Percentiles rank a stretch among this genome's conserved stretches.
phyloP scores from a whole-genome alignment of 2,113 vertebrate species.

The Mastomys coucha region DNA sequence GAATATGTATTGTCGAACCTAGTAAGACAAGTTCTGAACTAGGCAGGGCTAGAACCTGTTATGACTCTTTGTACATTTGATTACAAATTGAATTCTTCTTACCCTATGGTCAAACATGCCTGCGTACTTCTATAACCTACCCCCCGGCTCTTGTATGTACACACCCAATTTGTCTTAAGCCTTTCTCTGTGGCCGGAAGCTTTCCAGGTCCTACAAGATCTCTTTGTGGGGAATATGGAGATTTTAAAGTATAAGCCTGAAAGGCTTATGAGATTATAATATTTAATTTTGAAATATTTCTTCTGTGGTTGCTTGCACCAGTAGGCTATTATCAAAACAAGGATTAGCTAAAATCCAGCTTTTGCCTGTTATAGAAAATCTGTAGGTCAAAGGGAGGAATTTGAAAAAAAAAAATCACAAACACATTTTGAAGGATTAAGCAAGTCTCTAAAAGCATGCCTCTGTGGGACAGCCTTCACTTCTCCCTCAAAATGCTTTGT shows the following conservation, averaged over 20 bases:
- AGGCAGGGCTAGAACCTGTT: background rate
- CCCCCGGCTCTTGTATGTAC: background rate
- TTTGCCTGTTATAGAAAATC: slow-evolving; percentile 63
- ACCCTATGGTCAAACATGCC: background rate
- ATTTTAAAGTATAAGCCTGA: slow-evolving; percentile 53
- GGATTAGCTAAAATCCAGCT: slow-evolving; percentile 75
- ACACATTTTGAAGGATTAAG: slow-evolving; percentile 61
- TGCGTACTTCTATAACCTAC: background rate
- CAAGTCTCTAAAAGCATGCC: background rate
- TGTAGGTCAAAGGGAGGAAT: slow-evolving; percentile 51
- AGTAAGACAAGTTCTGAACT: background rate
- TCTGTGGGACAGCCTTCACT: background rate
- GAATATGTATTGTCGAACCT: background rate
- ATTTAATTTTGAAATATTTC: slow-evolving; percentile 74
- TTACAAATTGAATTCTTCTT: slow-evolving; percentile 33
- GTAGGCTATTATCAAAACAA: slow-evolving; percentile 64
- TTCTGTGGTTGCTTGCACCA: slow-evolving; percentile 60
- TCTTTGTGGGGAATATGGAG: background rate
- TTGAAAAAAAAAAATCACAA: slow-evolving; percentile 9
- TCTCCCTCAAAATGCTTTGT: background rate
- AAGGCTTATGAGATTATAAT: slow-evolving; percentile 60
- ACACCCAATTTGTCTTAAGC: background rate
- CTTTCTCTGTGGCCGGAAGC: background rate
- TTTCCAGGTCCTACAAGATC: background rate
- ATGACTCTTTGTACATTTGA: background rate